Evolutionary conservation across 2,888 invertebrate genomes (phyloP), one percentile per base, ranked within the genome.

Genomic region (Coecobrya sp.): DNA sequence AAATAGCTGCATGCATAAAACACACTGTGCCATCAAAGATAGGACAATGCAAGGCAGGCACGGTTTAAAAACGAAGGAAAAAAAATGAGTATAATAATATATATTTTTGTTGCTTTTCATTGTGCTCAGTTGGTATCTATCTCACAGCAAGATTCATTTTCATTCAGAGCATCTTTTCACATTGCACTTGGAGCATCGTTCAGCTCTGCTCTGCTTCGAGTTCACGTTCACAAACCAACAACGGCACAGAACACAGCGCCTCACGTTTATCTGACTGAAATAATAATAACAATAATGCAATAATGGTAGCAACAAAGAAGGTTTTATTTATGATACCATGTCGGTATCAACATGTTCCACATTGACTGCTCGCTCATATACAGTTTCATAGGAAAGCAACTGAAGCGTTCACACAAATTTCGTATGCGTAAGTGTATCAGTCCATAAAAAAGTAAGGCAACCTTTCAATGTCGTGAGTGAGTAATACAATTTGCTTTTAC

Each of bases 321-420:
- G 30, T 59, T 36, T 89, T 81, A n/a, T n/a, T 70, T n/a, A 70
- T 65, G 36, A 86, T 68, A 30, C 92, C 92, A 73, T 92, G 92
- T 88, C 85, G 88, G 92, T 92, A 92, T 89, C 89, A 92, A 92
- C 92, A 88, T 79, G 88, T 92, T 92, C 92, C 92, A 92, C 92
- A 89, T 92, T 92, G 89, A 89, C 88, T 92, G 84, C 82, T 55
- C 55, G 84, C 82, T 55, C 55, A n/a, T n/a, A 79, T 16, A 73
- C 19, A 45, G 19, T 27, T 27, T 27, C 27, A 30, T 10, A 68
- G 62, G 52, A 68, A 25, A 76, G 49, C 11, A 91, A 91, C 52
- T 91, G 86, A 91, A 79, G 86, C 90, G 85, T 42, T 81, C 73
- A 86, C 79, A 79, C 79, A 86, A 86, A 86, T 91, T 76, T 79